A percentile compares a stretch with the other conserved stretches of the same genome.
phyloP scores from a whole-genome alignment of 2,113 vertebrate genomes.

The Cyprinodon brontotheroides region DNA sequence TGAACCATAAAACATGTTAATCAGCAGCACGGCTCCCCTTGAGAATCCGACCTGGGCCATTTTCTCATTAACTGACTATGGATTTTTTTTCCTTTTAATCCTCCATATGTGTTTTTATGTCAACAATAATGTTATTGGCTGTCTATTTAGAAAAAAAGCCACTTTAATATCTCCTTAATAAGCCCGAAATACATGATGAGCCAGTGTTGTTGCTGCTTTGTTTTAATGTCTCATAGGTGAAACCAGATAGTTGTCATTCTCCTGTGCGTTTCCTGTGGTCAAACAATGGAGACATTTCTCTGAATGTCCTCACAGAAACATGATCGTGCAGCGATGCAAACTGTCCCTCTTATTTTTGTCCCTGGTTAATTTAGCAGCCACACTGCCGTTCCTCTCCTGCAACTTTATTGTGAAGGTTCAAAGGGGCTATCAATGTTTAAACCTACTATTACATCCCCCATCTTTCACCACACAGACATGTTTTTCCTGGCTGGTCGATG shows the following conservation, averaged over 20 bases:
- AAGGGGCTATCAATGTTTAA: slow-evolving; percentile 53
- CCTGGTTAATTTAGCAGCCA: slow-evolving; percentile 36
- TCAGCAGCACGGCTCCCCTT: no score
- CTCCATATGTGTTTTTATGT: no score
- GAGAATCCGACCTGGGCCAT: no score
- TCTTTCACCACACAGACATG: slow-evolving; percentile 23
- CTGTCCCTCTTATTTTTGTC: background rate
- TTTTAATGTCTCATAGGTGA: background rate
- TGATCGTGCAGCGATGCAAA: slow-evolving; percentile 14
- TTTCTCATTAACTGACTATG: no score
- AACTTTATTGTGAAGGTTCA: slow-evolving; percentile 28
- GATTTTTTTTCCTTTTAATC: no score
- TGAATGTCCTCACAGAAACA: slow-evolving; percentile 31
- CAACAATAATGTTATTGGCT: no score
- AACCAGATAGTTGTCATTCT: slow-evolving; percentile 2
- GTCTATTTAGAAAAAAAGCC: no score
- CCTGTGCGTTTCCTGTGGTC: slow-evolving; percentile 19
- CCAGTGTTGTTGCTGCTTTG: background rate
- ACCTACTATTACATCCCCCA: slow-evolving; percentile 41
- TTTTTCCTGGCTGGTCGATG: slow-evolving; percentile 49
- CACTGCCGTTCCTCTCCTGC: slow-evolving; percentile 27
- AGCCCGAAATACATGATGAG: no score
- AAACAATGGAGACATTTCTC: slow-evolving; percentile 33
- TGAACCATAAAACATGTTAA: no score
- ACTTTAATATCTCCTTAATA: no score